These are phyloP conservation scores for Tholera decimalis DNA, from an alignment of 2,888 invertebrate genomes.

Conservation along the genomic window DNA sequence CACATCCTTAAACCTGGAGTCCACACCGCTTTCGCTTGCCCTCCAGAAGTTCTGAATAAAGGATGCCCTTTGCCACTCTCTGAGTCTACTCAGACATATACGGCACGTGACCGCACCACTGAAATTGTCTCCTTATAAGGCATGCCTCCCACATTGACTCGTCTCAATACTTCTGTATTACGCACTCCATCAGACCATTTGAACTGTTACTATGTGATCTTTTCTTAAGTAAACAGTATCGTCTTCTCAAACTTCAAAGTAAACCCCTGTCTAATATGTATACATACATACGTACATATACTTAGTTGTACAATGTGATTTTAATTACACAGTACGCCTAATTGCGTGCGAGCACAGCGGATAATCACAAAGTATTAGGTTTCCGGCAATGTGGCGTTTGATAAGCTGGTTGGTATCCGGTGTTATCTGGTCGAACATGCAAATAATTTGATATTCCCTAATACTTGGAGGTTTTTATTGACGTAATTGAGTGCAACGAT, in stretches of 20 bases:
- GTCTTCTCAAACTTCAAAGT: slow-evolving; percentile 22
- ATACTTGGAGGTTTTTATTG: slow-evolving; percentile 15
- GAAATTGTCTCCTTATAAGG: no score
- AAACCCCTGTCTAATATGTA: slow-evolving; percentile 14
- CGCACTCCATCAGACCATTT: no score
- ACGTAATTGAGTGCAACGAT: slow-evolving; percentile 23
- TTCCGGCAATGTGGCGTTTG: slow-evolving; percentile 58
- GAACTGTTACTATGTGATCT: neutral
- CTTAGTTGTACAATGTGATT: slow-evolving; percentile 23
- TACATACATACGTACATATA: no score
- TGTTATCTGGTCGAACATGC: slow-evolving; percentile 43
- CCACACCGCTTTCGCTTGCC: no score
- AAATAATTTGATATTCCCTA: slow-evolving; percentile 32
- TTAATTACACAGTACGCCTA: slow-evolving; percentile 43
- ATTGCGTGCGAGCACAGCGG: slow-evolving; percentile 40
- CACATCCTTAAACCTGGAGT: no score
- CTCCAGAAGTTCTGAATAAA: no score
- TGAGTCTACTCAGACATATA: no score
- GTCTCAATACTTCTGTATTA: no score
- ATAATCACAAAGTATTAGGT: slow-evolving; percentile 53
- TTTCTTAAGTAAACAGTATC: neutral
- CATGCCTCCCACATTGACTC: no score
- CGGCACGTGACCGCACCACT: no score
- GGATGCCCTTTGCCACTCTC: no score
- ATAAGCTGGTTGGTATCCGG: slow-evolving; percentile 56